A percentile compares a stretch with the other conserved stretches of the same genome.
These are phyloP conservation scores for Chromobotia macracanthus DNA, from an alignment of 2,797 vertebrate genomes.

Conservation along the genomic window DNA sequence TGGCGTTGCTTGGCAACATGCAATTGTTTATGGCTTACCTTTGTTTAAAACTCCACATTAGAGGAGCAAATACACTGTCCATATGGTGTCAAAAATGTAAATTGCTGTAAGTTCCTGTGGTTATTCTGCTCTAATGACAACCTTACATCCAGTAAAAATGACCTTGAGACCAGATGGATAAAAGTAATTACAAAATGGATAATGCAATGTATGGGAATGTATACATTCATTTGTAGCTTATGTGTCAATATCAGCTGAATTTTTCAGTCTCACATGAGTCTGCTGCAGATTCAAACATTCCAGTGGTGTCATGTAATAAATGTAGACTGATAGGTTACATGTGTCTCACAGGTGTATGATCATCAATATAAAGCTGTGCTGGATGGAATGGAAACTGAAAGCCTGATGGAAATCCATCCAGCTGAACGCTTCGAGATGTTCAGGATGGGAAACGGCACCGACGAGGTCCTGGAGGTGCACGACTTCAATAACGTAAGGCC, in stretches of 20 bases:
- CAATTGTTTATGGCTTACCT: too few species aligned
- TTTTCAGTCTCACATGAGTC: too few species aligned
- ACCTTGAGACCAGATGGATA: not conserved
- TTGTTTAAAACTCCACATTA: not conserved
- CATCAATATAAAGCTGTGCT: slow-evolving; percentile 87
- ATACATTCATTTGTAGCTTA: too few species aligned
- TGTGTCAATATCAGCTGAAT: too few species aligned
- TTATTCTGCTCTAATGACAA: too few species aligned
- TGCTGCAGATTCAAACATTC: not conserved
- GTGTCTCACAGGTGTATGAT: slow-evolving; percentile 84
- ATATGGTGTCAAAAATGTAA: not conserved
- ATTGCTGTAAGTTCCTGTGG: not conserved
- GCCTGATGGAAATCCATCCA: slow-evolving; percentile 90
- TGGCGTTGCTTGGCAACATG: too few species aligned
- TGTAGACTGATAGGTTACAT: slow-evolving; percentile 12
- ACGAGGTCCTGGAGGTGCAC: slow-evolving; percentile 91
- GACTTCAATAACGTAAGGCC: slow-evolving; percentile 93
- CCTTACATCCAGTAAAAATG: not conserved
- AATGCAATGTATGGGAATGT: too few species aligned
- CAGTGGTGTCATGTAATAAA: not conserved
- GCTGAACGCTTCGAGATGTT: slow-evolving; percentile 85
- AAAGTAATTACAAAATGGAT: not conserved
- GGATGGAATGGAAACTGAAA: slow-evolving; percentile 85
- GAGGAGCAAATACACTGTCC: not conserved
- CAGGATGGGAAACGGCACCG: slow-evolving; percentile 85